These are phyloP conservation scores for Oikopleura dioica DNA, from an alignment of 23 tunicate genomes.

Conservation along the genomic window DNA sequence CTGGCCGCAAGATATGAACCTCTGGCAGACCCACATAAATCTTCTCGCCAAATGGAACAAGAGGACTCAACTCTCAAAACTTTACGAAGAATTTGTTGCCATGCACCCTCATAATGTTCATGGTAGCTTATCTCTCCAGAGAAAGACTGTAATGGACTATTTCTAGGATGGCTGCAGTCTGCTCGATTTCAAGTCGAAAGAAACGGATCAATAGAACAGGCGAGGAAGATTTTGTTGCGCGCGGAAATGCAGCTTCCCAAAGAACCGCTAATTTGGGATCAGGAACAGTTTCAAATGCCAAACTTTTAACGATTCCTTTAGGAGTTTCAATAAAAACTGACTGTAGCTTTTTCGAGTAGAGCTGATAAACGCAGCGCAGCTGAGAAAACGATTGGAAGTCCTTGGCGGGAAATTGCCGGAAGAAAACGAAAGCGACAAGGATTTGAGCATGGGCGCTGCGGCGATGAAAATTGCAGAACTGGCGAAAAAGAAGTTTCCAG, in stretches of 20 bases:
- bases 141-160: too few species aligned
- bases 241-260: not conserved
- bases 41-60: not conserved
- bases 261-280: not conserved
- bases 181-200: not conserved
- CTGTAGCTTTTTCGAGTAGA: slow-evolving; percentile 9
- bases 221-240: not conserved
- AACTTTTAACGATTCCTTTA: too few species aligned
- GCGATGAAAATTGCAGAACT: not conserved
- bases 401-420: not conserved
- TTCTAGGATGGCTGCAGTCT: not conserved
- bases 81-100: too few species aligned
- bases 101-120: too few species aligned
- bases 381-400: not conserved
- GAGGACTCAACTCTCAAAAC: not conserved
- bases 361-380: slow-evolving; percentile 1
- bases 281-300: too few species aligned
- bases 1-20: not conserved
- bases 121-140: too few species aligned
- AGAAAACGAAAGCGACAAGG: not conserved
- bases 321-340: too few species aligned
- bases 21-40: not conserved
- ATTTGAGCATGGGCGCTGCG: not conserved
- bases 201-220: not conserved
- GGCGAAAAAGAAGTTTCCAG: not conserved